These are phyloP conservation scores for Drosophila merina DNA, from an alignment of 2,888 invertebrate genomes.

Conservation along the genomic window DNA sequence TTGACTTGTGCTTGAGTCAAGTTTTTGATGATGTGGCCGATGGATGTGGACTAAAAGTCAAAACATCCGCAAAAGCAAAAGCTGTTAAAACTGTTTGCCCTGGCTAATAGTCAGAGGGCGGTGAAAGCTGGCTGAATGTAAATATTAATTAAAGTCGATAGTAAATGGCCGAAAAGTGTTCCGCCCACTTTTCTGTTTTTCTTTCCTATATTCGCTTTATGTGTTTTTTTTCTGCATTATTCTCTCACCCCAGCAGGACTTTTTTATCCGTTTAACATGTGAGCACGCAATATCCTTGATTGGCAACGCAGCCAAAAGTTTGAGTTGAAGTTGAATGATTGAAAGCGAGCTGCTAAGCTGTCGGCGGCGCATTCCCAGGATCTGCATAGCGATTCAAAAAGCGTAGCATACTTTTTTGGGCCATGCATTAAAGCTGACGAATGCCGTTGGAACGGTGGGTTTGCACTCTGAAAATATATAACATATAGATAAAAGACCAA, in stretches of 20 bases:
- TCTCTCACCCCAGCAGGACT: slow-evolving; percentile 1
- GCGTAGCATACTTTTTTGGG: slow-evolving; percentile 67
- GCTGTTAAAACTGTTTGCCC: slow-evolving; percentile 77
- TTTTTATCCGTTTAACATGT: slow-evolving; percentile 67
- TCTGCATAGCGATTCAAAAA: slow-evolving; percentile 66
- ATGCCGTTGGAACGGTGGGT: slow-evolving; percentile 2
- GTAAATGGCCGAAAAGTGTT: slow-evolving; percentile 78
- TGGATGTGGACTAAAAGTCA: slow-evolving; percentile 59
- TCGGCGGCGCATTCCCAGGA: slow-evolving; percentile 37
- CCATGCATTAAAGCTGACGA: slow-evolving; percentile 36
- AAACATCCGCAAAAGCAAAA: slow-evolving; percentile 65
- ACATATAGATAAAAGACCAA: background rate
- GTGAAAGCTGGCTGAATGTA: slow-evolving; percentile 60
- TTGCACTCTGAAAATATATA: background rate
- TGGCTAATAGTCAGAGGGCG: slow-evolving; percentile 68
- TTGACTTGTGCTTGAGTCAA: slow-evolving; percentile 58
- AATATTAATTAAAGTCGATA: slow-evolving; percentile 80
- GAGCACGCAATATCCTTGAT: slow-evolving; percentile 80
- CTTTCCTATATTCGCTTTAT: slow-evolving; percentile 11
- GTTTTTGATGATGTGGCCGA: slow-evolving; percentile 55
- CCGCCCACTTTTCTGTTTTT: slow-evolving; percentile 53
- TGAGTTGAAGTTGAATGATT: slow-evolving; percentile 62
- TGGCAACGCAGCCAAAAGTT: slow-evolving; percentile 53
- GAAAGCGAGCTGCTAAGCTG: slow-evolving; percentile 66
- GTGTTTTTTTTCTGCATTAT: slow-evolving; percentile 41